Evolutionary conservation across 2,888 invertebrate species (phyloP).

Genomic region (Lordiphosa fenestrarum): DNA sequence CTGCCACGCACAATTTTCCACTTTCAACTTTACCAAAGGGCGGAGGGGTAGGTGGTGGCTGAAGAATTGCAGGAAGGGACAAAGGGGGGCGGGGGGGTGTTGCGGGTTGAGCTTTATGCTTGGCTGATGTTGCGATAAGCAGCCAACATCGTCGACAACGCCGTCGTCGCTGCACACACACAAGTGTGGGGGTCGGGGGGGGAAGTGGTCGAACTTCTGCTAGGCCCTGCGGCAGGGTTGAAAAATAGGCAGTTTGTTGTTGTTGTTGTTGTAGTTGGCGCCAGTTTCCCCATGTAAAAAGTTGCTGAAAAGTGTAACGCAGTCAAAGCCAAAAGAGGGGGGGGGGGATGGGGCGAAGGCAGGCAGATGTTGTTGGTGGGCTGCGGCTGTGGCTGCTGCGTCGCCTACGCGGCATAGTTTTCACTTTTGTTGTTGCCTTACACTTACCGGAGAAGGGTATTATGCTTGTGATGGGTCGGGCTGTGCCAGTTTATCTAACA

Average conservation of each 20-base stretch:
- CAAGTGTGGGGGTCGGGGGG: neutral
- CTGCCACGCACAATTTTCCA: slow-evolving; percentile 71
- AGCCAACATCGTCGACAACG: slow-evolving; percentile 44
- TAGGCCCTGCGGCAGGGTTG: slow-evolving; percentile 42
- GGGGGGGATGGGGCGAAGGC: slow-evolving; percentile 1
- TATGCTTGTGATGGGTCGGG: too few species aligned
- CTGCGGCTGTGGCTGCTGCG: slow-evolving; percentile 43
- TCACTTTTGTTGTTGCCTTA: slow-evolving; percentile 50
- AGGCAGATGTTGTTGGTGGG: slow-evolving; percentile 4
- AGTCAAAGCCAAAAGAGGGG: slow-evolving; percentile 32
- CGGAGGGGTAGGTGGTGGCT: slow-evolving; percentile 10
- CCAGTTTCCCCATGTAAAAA: slow-evolving; percentile 64
- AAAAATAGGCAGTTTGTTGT: slow-evolving; percentile 49
- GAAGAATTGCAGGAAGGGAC: slow-evolving; percentile 5
- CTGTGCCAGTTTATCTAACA: too few species aligned
- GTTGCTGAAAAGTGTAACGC: slow-evolving; percentile 71
- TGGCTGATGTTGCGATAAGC: slow-evolving; percentile 74
- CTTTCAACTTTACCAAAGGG: slow-evolving; percentile 56
- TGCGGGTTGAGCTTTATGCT: slow-evolving; percentile 63
- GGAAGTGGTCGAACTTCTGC: neutral
- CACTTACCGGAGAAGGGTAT: slow-evolving; percentile 6
- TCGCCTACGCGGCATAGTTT: slow-evolving; percentile 75
- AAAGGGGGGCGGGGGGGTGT: neutral
- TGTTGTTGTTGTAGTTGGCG: slow-evolving; percentile 55
- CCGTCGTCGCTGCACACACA: slow-evolving; percentile 55